Base-by-base conservation (phyloP, 2,888 invertebrate species). In the Pollenia angustigena region DNA sequence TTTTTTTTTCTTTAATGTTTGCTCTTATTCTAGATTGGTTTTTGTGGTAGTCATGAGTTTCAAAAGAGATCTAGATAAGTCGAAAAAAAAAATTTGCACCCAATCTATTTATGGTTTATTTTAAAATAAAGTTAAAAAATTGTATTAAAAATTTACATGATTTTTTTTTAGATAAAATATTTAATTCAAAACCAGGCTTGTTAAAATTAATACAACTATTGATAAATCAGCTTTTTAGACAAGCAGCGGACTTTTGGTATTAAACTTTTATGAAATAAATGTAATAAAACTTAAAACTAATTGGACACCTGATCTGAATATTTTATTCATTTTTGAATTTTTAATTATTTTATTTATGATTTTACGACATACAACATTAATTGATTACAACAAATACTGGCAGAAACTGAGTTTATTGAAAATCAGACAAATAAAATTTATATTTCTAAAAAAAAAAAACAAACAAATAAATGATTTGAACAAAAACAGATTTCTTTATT, bases 1-100 rank as follows among this genome's bases (percentile, higher is more conserved):
- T 74, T 64, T 56, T 32, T 3, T n/a, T 42, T 54, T n/a, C n/a
- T 44, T 12, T 44, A 18, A 1, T 46, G 50, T 64, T 71, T 32
- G 18, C 16, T 18, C 44, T 62, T 80, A 52, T 16, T 44, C 32
- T 6, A 80, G 71, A 80, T 80, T 54, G 66, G 58, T 58, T 72
- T 64, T 44, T 44, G 44, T 64, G 18, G 44, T 44, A 44, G 68
- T 78, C 68, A 68, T 32, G 40, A 78, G 56, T 64, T 44, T 44
- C 54, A 42, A 44, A 32, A 54, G 32, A 76, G 64, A 76, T 76
- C 66, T 54, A 66, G 66, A 46, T 11, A 46, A 14, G 23, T 44
- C 42, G 54, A 64, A 23, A 54, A 58, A 32, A 23, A 42, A 71
- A 68, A 50, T 32, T 32, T 32, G 40, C 9, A n/a, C 16, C 8